A percentile compares a stretch with the other conserved stretches of the same genome.
These are phyloP conservation scores for Macrosteles quadrilineatus DNA, from an alignment of 1,140 invertebrate genomes.

Conservation along the genomic window DNA sequence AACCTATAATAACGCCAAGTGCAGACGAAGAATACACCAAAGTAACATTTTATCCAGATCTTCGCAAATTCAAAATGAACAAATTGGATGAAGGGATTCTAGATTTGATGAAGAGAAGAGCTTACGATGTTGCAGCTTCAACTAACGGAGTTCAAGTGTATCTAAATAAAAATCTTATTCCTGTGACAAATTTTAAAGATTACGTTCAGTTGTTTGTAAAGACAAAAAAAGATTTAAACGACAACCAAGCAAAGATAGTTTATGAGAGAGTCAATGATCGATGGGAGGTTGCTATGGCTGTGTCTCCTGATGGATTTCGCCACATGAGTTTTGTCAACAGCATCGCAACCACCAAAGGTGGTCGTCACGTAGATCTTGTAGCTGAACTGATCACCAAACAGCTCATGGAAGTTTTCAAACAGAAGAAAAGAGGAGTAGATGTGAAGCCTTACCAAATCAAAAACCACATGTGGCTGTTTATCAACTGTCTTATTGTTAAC, in stretches of 20 bases:
- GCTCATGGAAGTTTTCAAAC: constrained; percentile 88
- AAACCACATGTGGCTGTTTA: constrained; percentile 97
- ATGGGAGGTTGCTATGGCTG: constrained; percentile 94
- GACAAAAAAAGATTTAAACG: constrained; percentile 70
- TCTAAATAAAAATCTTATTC: constrained; percentile 85
- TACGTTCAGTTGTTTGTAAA: constrained; percentile 95
- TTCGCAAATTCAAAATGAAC: constrained; percentile 95
- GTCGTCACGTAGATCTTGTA: constrained; percentile 95
- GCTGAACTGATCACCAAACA: constrained; percentile 85
- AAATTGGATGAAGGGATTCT: constrained; percentile 92
- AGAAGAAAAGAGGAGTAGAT: constrained; percentile 83
- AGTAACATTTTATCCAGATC: constrained; percentile 94
- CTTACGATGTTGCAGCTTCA: constrained; percentile 95
- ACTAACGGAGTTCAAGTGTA: constrained; percentile 89
- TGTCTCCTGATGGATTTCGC: constrained; percentile 91
- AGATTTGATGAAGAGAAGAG: constrained; percentile 88
- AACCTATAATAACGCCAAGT: constrained; percentile 69
- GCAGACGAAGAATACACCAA: constrained; percentile 83
- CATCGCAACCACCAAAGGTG: constrained; percentile 98
- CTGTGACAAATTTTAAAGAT: constrained; percentile 95
- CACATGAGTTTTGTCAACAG: constrained; percentile 99
- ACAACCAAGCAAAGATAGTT: constrained; percentile 81
- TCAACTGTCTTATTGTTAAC: constrained; percentile 98
- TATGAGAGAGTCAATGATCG: constrained; percentile 84
- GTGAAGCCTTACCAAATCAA: constrained; percentile 95